Evolutionary conservation across 2,113 vertebrate genomes (phyloP), one percentile per base, ranked within the genome.

Genomic region (Pardalotus punctatus): DNA sequence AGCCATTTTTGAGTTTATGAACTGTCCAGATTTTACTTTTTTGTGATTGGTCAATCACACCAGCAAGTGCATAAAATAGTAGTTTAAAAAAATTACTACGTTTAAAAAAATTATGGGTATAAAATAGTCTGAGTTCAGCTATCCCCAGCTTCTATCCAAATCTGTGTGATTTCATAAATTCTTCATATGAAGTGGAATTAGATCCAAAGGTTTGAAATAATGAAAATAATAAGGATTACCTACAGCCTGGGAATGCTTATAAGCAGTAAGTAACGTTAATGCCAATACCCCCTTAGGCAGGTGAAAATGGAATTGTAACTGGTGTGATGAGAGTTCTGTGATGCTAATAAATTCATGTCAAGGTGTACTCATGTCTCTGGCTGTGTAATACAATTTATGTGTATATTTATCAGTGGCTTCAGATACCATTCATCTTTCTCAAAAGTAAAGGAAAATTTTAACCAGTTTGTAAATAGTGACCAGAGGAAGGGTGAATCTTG

Each of bases 221-320:
- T 86, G 64, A 54, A 79, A 78, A 90, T 78, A 67, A 50, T 78
- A 82, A 95, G 40, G 64, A 78, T 85, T 64, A 38, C 27, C 60
- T 90, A 24, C 43, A 90, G 73, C 71, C 76, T 31, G 10, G 50
- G 43, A 82, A 19, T 80, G 74, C 73, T 93, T 54, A 33, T 90
- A 77, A 36, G 35, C 47, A 95, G 80, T 58, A 94, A 95, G 66
- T 61, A 94, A 38, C 4, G 17, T 60, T 73, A 77, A 64, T 93
- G 79, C n/a, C 51, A 89, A 38, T 90, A 50, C 66, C 54, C 57
- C 60, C 71, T 62, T 19, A 85, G 93, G 70, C 57, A 86, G 71
- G 88, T 95, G 93, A 81, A 92, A 96, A 93, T 96, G 38, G 61
- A 74, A 94, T 89, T 93, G 31, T 89, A 95, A 96, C 53, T 92